These are phyloP conservation scores for Homalodisca vitripennis DNA, from an alignment of 1,140 invertebrate genomes.

Conservation along the genomic window DNA sequence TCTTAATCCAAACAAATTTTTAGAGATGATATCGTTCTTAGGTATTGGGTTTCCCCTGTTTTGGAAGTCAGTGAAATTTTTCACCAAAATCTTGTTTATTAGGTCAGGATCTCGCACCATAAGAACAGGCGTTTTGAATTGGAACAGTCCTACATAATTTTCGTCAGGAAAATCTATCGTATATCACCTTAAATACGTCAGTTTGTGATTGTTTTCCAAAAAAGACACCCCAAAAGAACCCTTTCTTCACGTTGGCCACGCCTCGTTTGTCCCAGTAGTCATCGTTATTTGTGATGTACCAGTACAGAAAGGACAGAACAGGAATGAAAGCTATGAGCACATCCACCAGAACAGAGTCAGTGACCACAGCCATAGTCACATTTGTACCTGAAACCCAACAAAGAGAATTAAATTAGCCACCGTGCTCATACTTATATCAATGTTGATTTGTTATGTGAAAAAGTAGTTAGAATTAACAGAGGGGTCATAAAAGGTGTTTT, in stretches of 20 bases:
- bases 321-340: no score
- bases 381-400: no score
- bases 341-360: no score
- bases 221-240: conserved; percentile 33
- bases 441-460: no score
- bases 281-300: conserved; percentile 47
- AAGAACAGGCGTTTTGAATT: conserved; percentile 50
- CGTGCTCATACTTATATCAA: no score
- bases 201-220: conserved; percentile 42
- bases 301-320: no score
- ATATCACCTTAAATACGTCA: conserved; percentile 47
- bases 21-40: conserved; percentile 38
- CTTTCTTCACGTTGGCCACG: conserved; percentile 39
- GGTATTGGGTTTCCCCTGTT: conserved; percentile 48
- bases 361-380: no score
- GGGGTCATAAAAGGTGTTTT: no score
- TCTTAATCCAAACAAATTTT: conserved; percentile 40
- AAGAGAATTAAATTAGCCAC: no score
- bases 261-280: conserved; percentile 49
- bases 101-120: conserved; percentile 54
- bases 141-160: conserved; percentile 50
- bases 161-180: conserved; percentile 48
- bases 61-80: conserved; percentile 53
- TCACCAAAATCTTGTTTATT: conserved; percentile 51
- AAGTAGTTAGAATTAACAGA: no score